These are phyloP conservation scores for Thaleichthys pacificus DNA, from an alignment of 2,797 vertebrate species.

Conservation along the genomic window DNA sequence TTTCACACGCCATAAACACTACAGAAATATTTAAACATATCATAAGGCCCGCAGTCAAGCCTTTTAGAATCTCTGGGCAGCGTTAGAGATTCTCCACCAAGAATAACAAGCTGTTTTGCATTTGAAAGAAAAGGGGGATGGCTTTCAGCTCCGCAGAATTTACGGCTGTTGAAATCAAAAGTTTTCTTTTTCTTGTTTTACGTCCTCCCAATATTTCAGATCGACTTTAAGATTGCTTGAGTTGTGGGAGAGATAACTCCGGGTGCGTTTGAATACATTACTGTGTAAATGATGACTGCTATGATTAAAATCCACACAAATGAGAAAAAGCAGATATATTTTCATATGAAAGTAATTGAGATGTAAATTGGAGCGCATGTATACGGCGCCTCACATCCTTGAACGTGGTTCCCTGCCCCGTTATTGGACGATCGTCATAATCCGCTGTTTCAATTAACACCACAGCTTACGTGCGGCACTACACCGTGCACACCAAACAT, in stretches of 20 bases:
- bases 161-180: constrained; percentile 59
- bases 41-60: constrained; percentile 55
- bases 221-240: constrained; percentile 44
- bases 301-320: constrained; percentile 52
- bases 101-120: constrained; percentile 73
- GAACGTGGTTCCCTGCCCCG: constrained; percentile 6
- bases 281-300: constrained; percentile 48
- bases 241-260: constrained; percentile 28
- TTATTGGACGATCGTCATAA: constrained; percentile 31
- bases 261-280: constrained; percentile 48
- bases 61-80: constrained; percentile 57
- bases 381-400: constrained; percentile 15
- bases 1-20: constrained; percentile 75
- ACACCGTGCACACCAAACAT: constrained; percentile 11
- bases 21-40: constrained; percentile 68
- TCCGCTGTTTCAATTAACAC: constrained; percentile 49
- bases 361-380: constrained; percentile 42
- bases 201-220: constrained; percentile 55
- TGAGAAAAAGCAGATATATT: constrained; percentile 19
- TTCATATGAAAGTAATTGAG: constrained; percentile 37
- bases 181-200: constrained; percentile 39
- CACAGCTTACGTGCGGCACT: constrained; percentile 20
- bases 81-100: constrained; percentile 46
- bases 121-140: constrained; percentile 62
- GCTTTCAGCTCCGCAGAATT: constrained; percentile 52